Evolutionary conservation across 2,797 vertebrate species (phyloP).

Genomic region (Tympanoctomys barrerae): DNA sequence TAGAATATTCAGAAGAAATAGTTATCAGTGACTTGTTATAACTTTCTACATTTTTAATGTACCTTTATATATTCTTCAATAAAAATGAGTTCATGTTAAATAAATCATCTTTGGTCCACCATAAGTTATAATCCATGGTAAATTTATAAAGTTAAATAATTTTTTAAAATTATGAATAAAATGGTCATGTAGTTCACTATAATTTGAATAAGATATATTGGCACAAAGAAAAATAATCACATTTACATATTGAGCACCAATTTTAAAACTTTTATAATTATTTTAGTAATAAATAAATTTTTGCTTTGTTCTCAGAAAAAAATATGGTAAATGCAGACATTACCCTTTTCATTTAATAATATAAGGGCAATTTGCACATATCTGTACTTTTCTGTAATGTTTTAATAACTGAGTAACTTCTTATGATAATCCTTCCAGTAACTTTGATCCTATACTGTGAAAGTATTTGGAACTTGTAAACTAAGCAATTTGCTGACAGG

Average conservation of each 20-base stretch:
- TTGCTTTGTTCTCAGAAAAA: not conserved
- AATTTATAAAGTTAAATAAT: not conserved
- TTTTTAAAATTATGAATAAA: not conserved
- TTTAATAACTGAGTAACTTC: not conserved
- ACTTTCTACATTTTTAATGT: not conserved
- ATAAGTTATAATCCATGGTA: not conserved
- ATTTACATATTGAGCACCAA: not conserved
- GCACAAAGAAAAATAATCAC: not conserved
- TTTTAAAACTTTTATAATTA: constrained; percentile 13
- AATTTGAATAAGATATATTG: not conserved
- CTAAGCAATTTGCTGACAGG: not conserved
- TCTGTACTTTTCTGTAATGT: not conserved
- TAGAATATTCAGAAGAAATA: not conserved
- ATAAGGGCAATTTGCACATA: not conserved
- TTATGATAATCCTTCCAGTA: not conserved
- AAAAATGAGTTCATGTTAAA: not conserved
- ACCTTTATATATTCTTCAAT: not conserved
- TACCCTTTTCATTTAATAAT: not conserved
- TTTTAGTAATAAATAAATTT: not conserved
- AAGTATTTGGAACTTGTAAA: not conserved
- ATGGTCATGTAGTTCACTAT: not conserved
- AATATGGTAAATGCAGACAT: not conserved
- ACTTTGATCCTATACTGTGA: not conserved
- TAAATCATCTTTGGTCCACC: not conserved
- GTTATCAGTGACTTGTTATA: not conserved